phyloP scores from a whole-genome alignment of 2,888 invertebrate genomes.

The Chrysolina americana region DNA sequence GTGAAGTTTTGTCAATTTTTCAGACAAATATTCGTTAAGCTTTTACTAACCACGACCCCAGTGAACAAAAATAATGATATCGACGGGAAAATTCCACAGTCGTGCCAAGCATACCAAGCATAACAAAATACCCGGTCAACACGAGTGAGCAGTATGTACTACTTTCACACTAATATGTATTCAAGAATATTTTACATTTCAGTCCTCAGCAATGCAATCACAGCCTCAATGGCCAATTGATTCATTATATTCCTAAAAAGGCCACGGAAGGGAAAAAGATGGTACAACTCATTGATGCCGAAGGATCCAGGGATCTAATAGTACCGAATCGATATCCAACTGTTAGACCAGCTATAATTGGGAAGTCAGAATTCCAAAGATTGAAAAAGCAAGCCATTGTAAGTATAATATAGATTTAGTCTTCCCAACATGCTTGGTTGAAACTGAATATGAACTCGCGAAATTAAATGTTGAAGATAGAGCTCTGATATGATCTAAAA shows the following conservation, averaged over 20 bases:
- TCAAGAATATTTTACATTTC: conserved; percentile 24
- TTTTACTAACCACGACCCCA: neutral
- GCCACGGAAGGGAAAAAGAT: conserved; percentile 61
- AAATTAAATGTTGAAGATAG: no score
- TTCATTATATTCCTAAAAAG: conserved; percentile 64
- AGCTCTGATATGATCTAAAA: no score
- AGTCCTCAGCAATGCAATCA: conserved; percentile 63
- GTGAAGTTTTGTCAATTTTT: conserved; percentile 26
- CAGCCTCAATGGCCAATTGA: conserved; percentile 61
- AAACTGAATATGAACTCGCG: no score
- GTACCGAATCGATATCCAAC: conserved; percentile 72
- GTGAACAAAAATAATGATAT: neutral
- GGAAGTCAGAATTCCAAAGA: conserved; percentile 74
- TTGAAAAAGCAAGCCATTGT: conserved; percentile 75
- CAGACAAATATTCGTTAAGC: neutral
- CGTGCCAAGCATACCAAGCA: conserved; percentile 19
- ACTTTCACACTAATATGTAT: neutral
- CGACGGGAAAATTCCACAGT: conserved; percentile 28
- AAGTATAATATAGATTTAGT: conserved; percentile 31
- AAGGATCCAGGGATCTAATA: conserved; percentile 70
- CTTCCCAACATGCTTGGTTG: no score
- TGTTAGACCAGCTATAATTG: conserved; percentile 75
- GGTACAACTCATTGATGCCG: conserved; percentile 56
- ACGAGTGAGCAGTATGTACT: conserved; percentile 18
- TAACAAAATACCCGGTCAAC: conserved; percentile 23